A percentile compares a stretch with the other conserved stretches of the same genome.
phyloP scores from a whole-genome alignment of 2,888 invertebrate species.

The Nudaria mundana region DNA sequence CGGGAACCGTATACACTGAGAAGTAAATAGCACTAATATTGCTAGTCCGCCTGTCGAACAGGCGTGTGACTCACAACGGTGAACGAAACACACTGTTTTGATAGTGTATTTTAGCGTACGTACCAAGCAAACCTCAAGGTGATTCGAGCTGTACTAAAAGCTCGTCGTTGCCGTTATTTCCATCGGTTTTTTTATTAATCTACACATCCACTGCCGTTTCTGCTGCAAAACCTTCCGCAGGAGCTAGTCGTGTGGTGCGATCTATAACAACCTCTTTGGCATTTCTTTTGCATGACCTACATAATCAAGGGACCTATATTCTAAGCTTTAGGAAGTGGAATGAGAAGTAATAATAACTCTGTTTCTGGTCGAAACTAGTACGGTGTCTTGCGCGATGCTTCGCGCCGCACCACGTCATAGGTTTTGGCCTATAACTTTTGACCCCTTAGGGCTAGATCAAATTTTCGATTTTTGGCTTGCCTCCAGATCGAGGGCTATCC shows the following conservation, averaged over 20 bases:
- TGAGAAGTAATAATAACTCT: slow-evolving; percentile 23
- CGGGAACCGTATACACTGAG: too few species aligned
- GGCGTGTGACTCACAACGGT: slow-evolving; percentile 52
- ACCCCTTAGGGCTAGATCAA: too few species aligned
- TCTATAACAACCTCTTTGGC: slow-evolving; percentile 3
- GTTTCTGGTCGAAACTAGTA: background rate
- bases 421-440: too few species aligned
- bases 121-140: slow-evolving; percentile 71
- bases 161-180: slow-evolving; percentile 43
- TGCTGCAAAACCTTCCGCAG: slow-evolving; percentile 6
- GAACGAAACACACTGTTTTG: slow-evolving; percentile 72
- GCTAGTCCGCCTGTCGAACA: slow-evolving; percentile 27
- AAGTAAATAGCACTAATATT: slow-evolving; percentile 25
- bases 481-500: too few species aligned
- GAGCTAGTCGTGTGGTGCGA: slow-evolving; percentile 6
- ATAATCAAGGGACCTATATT: slow-evolving; percentile 12
- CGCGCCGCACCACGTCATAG: too few species aligned
- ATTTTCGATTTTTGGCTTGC: too few species aligned
- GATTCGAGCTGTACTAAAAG: slow-evolving; percentile 56
- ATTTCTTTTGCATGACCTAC: slow-evolving; percentile 9
- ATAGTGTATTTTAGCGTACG: slow-evolving; percentile 74
- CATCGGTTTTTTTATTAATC: slow-evolving; percentile 37
- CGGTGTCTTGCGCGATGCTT: too few species aligned
- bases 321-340: slow-evolving; percentile 34
- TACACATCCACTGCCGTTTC: slow-evolving; percentile 43